Conservation (phyloP, 2,797 vertebrate species). For the Serranus cabrilla region DNA sequence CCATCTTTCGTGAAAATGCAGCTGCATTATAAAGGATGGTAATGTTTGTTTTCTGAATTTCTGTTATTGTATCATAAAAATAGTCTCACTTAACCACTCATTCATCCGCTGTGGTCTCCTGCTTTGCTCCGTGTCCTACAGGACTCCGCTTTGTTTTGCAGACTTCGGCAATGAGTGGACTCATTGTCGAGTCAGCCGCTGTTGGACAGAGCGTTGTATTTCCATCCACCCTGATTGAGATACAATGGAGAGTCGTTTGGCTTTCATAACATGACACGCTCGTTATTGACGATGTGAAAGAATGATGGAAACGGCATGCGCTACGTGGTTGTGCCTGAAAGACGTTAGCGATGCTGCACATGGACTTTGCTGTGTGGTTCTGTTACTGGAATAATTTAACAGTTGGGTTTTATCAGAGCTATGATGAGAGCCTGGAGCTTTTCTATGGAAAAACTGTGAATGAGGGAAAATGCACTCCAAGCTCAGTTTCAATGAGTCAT, state of each 20-base stretch:
- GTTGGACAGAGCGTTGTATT: constrained; percentile 70
- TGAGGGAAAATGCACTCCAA: not conserved
- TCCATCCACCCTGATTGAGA: constrained; percentile 68
- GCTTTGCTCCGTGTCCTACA: constrained; percentile 46
- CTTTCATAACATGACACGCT: constrained; percentile 52
- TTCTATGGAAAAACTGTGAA: constrained; percentile 12
- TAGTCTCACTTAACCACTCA: constrained; percentile 36
- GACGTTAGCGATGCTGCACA: constrained; percentile 37
- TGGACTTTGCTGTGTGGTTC: constrained; percentile 43
- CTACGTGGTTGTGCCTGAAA: constrained; percentile 42
- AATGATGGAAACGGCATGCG: constrained; percentile 63
- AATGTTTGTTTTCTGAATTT: constrained; percentile 23
- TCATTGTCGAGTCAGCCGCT: constrained; percentile 67
- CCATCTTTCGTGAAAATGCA: not conserved
- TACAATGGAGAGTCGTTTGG: constrained; percentile 65
- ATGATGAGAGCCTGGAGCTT: constrained; percentile 2
- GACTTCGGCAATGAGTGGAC: constrained; percentile 63
- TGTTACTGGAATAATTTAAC: constrained; percentile 18
- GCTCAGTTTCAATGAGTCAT: constrained; percentile 25
- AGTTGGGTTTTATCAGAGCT: not conserved
- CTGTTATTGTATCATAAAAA: constrained; percentile 31
- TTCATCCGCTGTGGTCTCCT: constrained; percentile 39
- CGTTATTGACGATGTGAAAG: constrained; percentile 26
- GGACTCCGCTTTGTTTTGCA: constrained; percentile 59
- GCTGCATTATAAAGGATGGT: constrained; percentile 7